A percentile compares a stretch with the other conserved stretches of the same genome.
Evolutionary conservation across 2,797 vertebrate species (phyloP).

Genomic region (Hippocampus kuda): DNA sequence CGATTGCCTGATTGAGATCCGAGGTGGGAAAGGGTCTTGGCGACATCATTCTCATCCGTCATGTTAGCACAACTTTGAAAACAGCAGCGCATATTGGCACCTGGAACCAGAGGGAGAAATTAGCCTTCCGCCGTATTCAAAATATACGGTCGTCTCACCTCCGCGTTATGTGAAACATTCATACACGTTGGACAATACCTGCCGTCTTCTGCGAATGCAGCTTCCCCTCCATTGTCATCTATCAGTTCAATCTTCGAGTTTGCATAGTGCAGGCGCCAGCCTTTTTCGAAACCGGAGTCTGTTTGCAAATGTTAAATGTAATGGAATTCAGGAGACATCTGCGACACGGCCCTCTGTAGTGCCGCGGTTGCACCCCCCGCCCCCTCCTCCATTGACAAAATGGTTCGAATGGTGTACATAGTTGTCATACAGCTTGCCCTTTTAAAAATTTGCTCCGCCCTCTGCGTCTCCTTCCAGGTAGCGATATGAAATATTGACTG

Average conservation of each 20-base stretch:
- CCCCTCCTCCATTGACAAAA: constrained; percentile 27
- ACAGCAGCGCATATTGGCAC: constrained; percentile 39
- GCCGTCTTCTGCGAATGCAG: constrained; percentile 50
- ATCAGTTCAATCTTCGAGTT: constrained; percentile 18
- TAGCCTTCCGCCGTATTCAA: constrained; percentile 22
- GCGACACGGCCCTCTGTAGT: constrained; percentile 15
- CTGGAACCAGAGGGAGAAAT: constrained; percentile 33
- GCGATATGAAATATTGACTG: constrained; percentile 69
- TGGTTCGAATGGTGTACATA: constrained; percentile 33
- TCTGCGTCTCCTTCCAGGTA: constrained; percentile 63
- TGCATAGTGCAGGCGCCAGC: constrained; percentile 22
- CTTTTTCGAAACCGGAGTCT: constrained; percentile 21
- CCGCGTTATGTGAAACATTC: constrained; percentile 19
- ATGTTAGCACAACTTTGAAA: constrained; percentile 46
- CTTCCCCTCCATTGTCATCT: constrained; percentile 13
- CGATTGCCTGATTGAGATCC: constrained; percentile 56
- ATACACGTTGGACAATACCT: constrained; percentile 47
- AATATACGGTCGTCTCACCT: constrained; percentile 26
- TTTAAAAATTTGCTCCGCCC: constrained; percentile 59
- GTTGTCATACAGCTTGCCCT: constrained; percentile 51
- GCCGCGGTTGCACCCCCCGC: no score
- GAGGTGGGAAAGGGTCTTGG: constrained; percentile 47
- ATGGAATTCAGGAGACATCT: constrained; percentile 39
- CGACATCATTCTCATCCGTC: constrained; percentile 44
- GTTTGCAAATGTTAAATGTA: constrained; percentile 41